phyloP scores from a whole-genome alignment of 2,113 vertebrate species.

The Anoura caudifer region DNA sequence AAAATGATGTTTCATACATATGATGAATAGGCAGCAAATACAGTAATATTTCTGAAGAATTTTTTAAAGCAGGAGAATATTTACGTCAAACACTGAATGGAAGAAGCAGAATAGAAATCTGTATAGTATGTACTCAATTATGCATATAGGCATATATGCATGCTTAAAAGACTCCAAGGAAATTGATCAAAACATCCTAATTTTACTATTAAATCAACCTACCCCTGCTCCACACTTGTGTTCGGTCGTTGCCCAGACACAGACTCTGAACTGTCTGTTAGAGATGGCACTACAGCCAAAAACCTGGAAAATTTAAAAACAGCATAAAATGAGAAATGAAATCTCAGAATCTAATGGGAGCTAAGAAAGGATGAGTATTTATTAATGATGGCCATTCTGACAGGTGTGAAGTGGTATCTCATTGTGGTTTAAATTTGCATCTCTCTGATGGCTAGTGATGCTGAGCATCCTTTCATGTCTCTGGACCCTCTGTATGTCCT shows the following conservation, averaged over 20 bases:
- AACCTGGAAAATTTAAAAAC: constrained; percentile 84
- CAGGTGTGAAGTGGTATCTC: too few relatives aligned
- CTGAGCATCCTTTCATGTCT: too few relatives aligned
- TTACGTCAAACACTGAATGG: neutral
- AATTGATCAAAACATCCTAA: neutral
- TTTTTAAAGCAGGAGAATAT: neutral
- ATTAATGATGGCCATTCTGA: too few relatives aligned
- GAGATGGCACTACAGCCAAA: constrained; percentile 96
- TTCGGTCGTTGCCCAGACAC: constrained; percentile 98
- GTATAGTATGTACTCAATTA: neutral
- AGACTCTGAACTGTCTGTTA: constrained; percentile 97
- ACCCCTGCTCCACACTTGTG: constrained; percentile 99
- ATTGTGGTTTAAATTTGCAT: too few relatives aligned
- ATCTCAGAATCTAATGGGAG: neutral
- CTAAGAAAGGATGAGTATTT: neutral
- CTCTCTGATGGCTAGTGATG: too few relatives aligned
- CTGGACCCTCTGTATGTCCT: too few relatives aligned
- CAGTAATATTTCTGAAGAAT: neutral
- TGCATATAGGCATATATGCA: neutral
- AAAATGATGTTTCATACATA: neutral
- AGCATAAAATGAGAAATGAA: neutral
- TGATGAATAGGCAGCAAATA: neutral
- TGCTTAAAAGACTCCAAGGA: neutral
- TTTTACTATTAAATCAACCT: constrained; percentile 45
- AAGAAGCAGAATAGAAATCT: neutral